Evolutionary conservation across 2,797 vertebrate genomes (phyloP).

Genomic region (Sciurus vulgaris): DNA sequence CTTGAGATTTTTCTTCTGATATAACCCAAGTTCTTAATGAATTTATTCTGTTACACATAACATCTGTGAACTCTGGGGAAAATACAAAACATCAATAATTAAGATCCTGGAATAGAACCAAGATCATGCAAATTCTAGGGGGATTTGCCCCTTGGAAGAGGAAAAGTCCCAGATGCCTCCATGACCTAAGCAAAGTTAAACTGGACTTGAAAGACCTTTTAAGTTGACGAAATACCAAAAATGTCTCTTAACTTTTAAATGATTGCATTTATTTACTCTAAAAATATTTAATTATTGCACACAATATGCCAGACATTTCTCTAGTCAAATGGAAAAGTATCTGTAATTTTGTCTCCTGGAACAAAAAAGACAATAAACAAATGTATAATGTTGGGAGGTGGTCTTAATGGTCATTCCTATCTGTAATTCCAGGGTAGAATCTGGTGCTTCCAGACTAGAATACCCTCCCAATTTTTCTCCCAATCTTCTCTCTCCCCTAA

Average conservation of each 20-base stretch:
- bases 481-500: not conserved
- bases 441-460: too few relatives aligned
- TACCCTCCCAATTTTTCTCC: not conserved
- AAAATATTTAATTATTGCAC: not conserved
- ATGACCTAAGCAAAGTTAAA: not conserved
- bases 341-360: not conserved
- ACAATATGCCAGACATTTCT: not conserved
- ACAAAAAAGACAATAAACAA: not conserved
- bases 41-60: not conserved
- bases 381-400: not conserved
- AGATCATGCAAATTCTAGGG: not conserved
- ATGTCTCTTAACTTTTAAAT: not conserved
- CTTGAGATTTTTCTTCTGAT: slow-evolving; percentile 25
- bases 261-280: not conserved
- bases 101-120: not conserved
- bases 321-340: not conserved
- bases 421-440: not conserved
- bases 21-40: not conserved
- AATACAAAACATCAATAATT: not conserved
- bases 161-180: not conserved
- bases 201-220: not conserved
- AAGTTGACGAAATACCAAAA: not conserved
- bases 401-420: not conserved
- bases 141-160: not conserved
- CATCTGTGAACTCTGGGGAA: not conserved